Base-by-base conservation (phyloP, 2,113 vertebrate genomes). In the Cettia cetti region DNA sequence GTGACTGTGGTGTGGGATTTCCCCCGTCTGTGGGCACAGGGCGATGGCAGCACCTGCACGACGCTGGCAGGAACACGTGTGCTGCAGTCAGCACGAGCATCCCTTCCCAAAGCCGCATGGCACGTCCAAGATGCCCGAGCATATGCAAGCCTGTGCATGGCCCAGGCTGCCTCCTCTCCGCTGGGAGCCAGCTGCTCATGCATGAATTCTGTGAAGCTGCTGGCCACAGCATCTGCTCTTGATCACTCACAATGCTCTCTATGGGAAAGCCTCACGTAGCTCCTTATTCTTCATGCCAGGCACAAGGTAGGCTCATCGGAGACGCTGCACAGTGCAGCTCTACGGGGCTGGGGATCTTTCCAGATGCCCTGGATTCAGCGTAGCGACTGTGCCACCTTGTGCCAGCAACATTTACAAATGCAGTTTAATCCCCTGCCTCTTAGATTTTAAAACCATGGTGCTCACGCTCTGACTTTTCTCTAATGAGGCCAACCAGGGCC, bases 371-470 rank as follows among this genome's bases (percentile, higher is more conserved):
- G 37, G 45, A 74, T 90, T 82, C 57, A 69, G 79, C 57, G 84
- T 64, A 87, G 95, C 27, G 6, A 95, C 92, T 97, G 60, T 96
- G 95, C 95, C 94, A 95, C 91, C 94, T 95, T 91, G 94, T 96
- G 96, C 92, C 95, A 95, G 89, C 65, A 95, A 82, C 54, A 70
- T 57, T 77, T 74, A 63, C 59, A 86, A 63, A 83, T 33, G 54
- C 39, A 39, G 59, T 88, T 68, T 35, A 57, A 61, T 61, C 35
- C 54, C 42, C 37, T 0, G 7, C 37, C 57, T 82, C 78, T 50
- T 15, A 10, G 42, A 40, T 47, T 75, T 68, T 84, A 52, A 86
- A 89, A 44, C 19, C 42, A 23, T 0, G 2, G 64, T 24, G 61
- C 65, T 86, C 72, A 80, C 11, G 14, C 21, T 86, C 37, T 50